Conservation (phyloP, 2,113 vertebrate genomes). For the Oxyura jamaicensis region DNA sequence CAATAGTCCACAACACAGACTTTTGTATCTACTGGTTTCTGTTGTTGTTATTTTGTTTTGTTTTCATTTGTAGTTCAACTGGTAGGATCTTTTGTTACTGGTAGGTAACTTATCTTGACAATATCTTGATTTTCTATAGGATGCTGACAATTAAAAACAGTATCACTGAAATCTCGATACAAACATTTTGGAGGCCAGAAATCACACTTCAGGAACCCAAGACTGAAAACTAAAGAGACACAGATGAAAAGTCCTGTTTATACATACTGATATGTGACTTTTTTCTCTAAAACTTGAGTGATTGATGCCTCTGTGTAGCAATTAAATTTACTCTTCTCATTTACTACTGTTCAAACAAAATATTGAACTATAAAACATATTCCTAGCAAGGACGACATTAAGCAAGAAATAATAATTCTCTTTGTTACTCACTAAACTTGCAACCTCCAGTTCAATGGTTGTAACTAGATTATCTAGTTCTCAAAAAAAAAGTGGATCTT, state of each 20-base stretch:
- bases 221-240: not conserved
- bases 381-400: not conserved
- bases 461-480: not conserved
- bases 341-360: not conserved
- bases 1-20: not conserved
- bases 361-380: not conserved
- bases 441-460: not conserved
- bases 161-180: not conserved
- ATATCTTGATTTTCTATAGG: not conserved
- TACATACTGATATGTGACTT: not conserved
- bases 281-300: not conserved
- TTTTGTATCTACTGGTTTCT: not conserved
- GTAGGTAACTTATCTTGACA: not conserved
- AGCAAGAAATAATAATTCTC: not conserved
- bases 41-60: too few species aligned
- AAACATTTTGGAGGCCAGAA: not conserved
- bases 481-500: not conserved
- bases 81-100: not conserved
- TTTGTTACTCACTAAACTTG: not conserved
- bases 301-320: not conserved
- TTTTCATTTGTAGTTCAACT: not conserved
- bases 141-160: not conserved
- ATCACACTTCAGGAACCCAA: not conserved
- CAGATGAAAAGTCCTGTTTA: rapidly evolving
- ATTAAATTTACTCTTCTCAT: not conserved